Percentiles rank a stretch among this genome's conserved stretches.
phyloP scores from a whole-genome alignment of 2,113 vertebrate species.

The Brachionichthys hirsutus region DNA sequence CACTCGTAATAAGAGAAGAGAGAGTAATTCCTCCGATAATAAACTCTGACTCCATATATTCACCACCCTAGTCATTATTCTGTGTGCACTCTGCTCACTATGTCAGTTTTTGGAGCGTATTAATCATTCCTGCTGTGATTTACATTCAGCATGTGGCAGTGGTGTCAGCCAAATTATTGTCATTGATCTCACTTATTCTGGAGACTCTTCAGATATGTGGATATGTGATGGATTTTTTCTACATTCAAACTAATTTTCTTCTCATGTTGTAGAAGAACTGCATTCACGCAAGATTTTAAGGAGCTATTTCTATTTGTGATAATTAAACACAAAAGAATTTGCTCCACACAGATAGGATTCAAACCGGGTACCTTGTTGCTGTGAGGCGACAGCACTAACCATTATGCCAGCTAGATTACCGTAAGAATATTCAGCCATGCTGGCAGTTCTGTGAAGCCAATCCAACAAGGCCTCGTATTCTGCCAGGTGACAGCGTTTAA shows the following conservation, averaged over 20 bases:
- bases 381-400: too few relatives aligned
- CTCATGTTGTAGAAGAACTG: slow-evolving; percentile 32
- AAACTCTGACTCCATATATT: slow-evolving; percentile 68
- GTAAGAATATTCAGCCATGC: too few relatives aligned
- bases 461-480: too few relatives aligned
- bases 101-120: slow-evolving; percentile 66
- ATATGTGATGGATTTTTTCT: slow-evolving; percentile 26
- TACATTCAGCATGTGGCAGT: slow-evolving; percentile 52
- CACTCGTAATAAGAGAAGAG: slow-evolving; percentile 45
- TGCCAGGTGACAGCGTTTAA: too few relatives aligned
- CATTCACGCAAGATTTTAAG: slow-evolving; percentile 40
- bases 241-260: slow-evolving; percentile 33
- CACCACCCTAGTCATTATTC: slow-evolving; percentile 54
- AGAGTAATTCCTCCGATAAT: slow-evolving; percentile 73
- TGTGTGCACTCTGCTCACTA: slow-evolving; percentile 16
- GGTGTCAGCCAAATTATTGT: slow-evolving; percentile 55
- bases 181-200: slow-evolving; percentile 57
- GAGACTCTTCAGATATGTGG: slow-evolving; percentile 33
- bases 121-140: slow-evolving; percentile 72
- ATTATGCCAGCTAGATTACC: too few relatives aligned
- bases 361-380: too few relatives aligned
- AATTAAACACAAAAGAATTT: slow-evolving; percentile 61
- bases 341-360: too few relatives aligned
- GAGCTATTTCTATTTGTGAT: slow-evolving; percentile 53
- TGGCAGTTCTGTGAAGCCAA: too few relatives aligned